Evolutionary conservation across 2,113 vertebrate genomes (phyloP).

Genomic region (Dascyllus trimaculatus): DNA sequence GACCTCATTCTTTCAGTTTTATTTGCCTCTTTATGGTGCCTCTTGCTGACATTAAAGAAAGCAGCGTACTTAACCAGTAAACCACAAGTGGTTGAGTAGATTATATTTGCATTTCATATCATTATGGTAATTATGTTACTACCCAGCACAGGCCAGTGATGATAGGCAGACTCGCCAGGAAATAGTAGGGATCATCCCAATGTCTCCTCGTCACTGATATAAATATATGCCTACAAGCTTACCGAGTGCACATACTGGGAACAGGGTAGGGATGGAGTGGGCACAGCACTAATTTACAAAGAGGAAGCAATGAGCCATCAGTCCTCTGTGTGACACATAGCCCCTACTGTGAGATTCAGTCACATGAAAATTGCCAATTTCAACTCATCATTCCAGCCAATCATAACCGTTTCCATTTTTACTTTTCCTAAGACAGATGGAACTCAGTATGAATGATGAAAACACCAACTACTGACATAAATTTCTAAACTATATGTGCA

Average conservation of each 20-base stretch:
- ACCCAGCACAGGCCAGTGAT: neutral
- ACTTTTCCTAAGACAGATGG: slow-evolving; percentile 18
- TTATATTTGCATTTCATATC: slow-evolving; percentile 3
- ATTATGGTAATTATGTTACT: slow-evolving; percentile 33
- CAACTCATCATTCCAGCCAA: slow-evolving; percentile 39
- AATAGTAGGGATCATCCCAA: slow-evolving; percentile 2
- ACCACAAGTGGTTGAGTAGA: neutral
- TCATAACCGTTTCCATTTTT: slow-evolving; percentile 22
- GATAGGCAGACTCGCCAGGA: neutral
- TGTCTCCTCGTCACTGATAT: slow-evolving; percentile 1
- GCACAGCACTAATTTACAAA: slow-evolving; percentile 35
- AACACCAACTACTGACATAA: slow-evolving; percentile 9
- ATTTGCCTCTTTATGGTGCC: neutral
- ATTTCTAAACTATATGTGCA: neutral
- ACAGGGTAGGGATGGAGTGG: slow-evolving; percentile 33
- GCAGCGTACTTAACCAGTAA: neutral
- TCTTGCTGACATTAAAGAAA: neutral
- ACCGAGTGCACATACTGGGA: slow-evolving; percentile 12
- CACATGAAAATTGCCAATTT: slow-evolving; percentile 48
- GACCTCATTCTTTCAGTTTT: neutral
- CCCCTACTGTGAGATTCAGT: slow-evolving; percentile 35
- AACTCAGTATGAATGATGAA: slow-evolving; percentile 9
- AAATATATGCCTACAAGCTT: slow-evolving; percentile 8
- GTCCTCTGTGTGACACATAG: slow-evolving; percentile 41
- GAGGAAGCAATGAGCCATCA: slow-evolving; percentile 42